Evolutionary conservation across 2,113 vertebrate genomes (phyloP), one percentile per base, ranked within the genome.

Genomic region (Limanda limanda): DNA sequence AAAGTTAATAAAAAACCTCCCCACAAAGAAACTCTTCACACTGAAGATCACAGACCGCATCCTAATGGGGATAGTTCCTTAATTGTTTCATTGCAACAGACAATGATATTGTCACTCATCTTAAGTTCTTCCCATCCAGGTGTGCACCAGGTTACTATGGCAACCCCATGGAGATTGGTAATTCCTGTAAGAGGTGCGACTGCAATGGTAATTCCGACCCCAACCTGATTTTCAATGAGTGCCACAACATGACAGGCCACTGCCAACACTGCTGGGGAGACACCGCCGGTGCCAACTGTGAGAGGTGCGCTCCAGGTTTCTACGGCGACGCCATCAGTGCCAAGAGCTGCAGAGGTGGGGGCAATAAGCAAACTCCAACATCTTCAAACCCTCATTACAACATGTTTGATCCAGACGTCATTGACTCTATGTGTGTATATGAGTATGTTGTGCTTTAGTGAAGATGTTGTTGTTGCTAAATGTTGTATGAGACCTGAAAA

Each of bases 201-300:
- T 99, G 98, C 89, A 99, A 96, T 11, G 96, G 96, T 58, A 99
- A 99, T 92, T 97, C 98, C 0, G 97, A 99, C 89, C 98, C 98
- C 47, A 99, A 99, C 89, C 87, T 98, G 74, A 98, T 99, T 85
- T 96, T 99, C 87, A 97, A 95, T 40, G 97, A 98, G 75, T 99
- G 98, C 57, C 96, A 98, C 90, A 97, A 99, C 69, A 86, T 96
- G 78, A 99, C 97, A 0, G 98, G 98, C 37, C 94, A 95, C 84
- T 99, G 98, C 54, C 95, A 95, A 81, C 96, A 96, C 62, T 99
- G 98, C 91, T 95, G 97, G 91, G 94, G 73, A 4, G 93, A 98
- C 91, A 98, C 97, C 0, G 95, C 93, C 0, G 98, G 98, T 0
- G 94, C 95, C 89, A 95, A 95, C 60, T 99, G 98, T 3, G 96